Percentiles rank a stretch among this genome's conserved stretches.
Evolutionary conservation across 2,797 vertebrate species (phyloP).

Genomic region (Simalia tracyae): DNA sequence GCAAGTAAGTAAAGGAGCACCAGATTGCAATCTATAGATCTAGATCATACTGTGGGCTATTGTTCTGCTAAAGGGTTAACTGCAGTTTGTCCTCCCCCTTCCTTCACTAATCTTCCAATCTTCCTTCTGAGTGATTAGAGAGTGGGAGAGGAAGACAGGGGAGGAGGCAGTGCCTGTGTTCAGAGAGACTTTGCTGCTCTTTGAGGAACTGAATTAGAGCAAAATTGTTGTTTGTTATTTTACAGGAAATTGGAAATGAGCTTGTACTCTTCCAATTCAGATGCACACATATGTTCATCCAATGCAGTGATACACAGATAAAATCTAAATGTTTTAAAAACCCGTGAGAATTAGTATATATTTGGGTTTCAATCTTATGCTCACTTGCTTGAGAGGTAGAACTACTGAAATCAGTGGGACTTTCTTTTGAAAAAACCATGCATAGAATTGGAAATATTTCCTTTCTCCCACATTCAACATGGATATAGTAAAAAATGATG

Average conservation of each 20-base stretch:
- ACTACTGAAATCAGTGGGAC: background rate
- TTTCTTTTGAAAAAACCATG: background rate
- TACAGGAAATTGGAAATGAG: conserved; percentile 33
- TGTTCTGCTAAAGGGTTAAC: conserved; percentile 67
- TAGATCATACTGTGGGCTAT: conserved; percentile 34
- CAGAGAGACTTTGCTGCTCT: conserved; percentile 63
- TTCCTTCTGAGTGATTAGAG: conserved; percentile 69
- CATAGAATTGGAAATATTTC: background rate
- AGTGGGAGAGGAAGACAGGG: background rate
- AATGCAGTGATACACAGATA: conserved; percentile 33
- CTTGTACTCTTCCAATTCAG: conserved; percentile 31
- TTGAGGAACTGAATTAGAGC: conserved; percentile 51
- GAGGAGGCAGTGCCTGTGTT: conserved; percentile 33
- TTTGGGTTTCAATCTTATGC: conserved; percentile 13
- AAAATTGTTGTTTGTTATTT: conserved; percentile 60
- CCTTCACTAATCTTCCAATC: conserved; percentile 72
- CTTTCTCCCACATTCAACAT: background rate
- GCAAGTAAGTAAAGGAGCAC: background rate
- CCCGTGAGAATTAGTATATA: conserved; percentile 50
- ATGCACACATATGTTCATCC: conserved; percentile 38
- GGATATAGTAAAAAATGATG: conserved; percentile 24
- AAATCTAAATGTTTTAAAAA: conserved; percentile 30
- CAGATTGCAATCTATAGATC: conserved; percentile 15
- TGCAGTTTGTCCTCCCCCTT: conserved; percentile 52
- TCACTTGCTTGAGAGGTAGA: background rate